phyloP scores from a whole-genome alignment of 2,888 invertebrate genomes.

The Notocelia uddmanniana region DNA sequence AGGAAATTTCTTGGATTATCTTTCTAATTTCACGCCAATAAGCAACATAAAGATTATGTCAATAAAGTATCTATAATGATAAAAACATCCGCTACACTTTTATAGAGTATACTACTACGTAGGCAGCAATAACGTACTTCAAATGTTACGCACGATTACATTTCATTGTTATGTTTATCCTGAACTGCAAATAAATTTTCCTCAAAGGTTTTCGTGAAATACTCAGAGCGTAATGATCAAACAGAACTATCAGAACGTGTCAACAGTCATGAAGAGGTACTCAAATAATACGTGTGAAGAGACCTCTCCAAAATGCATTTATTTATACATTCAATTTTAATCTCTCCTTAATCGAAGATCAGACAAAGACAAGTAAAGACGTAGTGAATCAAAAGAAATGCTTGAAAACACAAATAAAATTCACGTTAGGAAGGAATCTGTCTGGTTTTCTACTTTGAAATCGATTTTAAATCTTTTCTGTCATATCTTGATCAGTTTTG shows the following conservation, averaged over 20 bases:
- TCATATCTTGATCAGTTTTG: conserved; percentile 56
- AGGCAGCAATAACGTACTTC: background rate
- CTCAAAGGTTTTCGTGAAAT: conserved; percentile 21
- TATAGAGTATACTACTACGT: background rate
- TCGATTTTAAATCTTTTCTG: conserved; percentile 55
- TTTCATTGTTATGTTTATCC: background rate
- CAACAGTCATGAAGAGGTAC: conserved; percentile 39
- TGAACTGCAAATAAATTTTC: conserved; percentile 7
- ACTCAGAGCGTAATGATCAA: conserved; percentile 11
- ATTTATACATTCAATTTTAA: conserved; percentile 18
- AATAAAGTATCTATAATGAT: no score
- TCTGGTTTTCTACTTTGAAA: conserved; percentile 50
- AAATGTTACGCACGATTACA: background rate
- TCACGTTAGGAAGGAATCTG: background rate
- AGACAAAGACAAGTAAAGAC: conserved; percentile 19
- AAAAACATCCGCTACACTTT: no score
- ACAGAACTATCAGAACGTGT: conserved; percentile 27
- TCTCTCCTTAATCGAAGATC: conserved; percentile 7
- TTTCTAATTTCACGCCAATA: no score
- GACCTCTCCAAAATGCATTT: conserved; percentile 21
- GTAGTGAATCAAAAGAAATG: conserved; percentile 15
- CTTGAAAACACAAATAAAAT: background rate
- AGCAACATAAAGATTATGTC: no score
- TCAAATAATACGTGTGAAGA: conserved; percentile 35
- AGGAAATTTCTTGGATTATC: no score